Base-by-base conservation (phyloP, 2,888 invertebrate genomes). In the Phorcus lineatus region DNA sequence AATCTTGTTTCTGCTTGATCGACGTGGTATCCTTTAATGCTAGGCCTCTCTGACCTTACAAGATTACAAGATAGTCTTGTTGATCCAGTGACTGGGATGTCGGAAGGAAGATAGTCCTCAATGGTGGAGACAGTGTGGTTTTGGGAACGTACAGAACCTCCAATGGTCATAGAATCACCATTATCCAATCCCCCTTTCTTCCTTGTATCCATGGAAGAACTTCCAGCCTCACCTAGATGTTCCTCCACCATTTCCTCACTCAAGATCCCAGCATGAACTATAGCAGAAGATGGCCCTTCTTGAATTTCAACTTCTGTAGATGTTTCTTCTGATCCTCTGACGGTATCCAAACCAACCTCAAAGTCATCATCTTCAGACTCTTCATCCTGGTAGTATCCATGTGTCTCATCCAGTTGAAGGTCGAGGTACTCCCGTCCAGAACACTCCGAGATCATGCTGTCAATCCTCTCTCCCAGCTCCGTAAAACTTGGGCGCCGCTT, bases 391-490 rank as follows among this genome's bases (percentile, higher is more conserved):
- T 86, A 86, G 67, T 83, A 83, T 55, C 75, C 62, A 53, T 70
- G 80, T 47, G 54, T 57, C 19, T 74, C 55, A 67, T 86, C 81
- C 28, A 89, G 78, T 28, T 82, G 75, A 57, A 88, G 83, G 77
- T 84, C 83, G 28, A 89, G 84, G 81, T 89, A 87, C 47, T 87
- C 86, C 7, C 81, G 75, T 0, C 83, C 86, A 9, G 86, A 83
- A 40, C 78, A 82, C 67, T 86, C 86, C 31, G 85, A 82, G n/a
- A 89, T 81, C 87, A 90, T 86, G n/a, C 75, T 75, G 40, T 88
- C 86, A 70, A 90, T 84, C 36, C 80, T 81, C 31, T 83, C 79
- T 13, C 86, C 77, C 17, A 90, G 79, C 0, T 78, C 19, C 22
- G 84, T 84, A 78, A 89, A 90, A 36, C 74, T 85, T 9, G 90